Base-by-base conservation (phyloP, 2,888 invertebrate genomes). In the Thecocarcelia acutangulata region DNA sequence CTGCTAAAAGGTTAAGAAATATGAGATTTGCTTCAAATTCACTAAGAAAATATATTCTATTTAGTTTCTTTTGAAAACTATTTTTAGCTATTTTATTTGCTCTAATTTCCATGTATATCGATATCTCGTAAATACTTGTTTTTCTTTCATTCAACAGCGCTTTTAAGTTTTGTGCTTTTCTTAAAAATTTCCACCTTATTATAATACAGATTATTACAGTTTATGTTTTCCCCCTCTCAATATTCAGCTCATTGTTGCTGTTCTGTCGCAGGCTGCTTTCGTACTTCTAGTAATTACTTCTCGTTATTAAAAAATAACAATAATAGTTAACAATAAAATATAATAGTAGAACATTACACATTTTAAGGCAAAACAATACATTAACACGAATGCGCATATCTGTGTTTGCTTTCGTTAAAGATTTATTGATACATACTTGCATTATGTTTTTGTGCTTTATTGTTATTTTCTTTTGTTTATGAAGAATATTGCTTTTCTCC, bases 221-320 rank as follows among this genome's bases (percentile, higher is more conserved):
- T 63, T 9, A 48, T n/a, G 28, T 33, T 17, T 40, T 28, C 3
- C 42, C 42, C n/a, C n/a, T n/a, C 21, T 15, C 17, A 24, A 46
- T 61, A 48, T 8, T 48, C 9, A 15, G 9, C 28, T 44, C 17
- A 37, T 24, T 17, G n/a, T n/a, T 42, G n/a, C 15, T 58, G 12
- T 24, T 54, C 9, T 33, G 54, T 12, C 17, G 42, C 40, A 56
- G 28, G 15, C 37, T 28, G 19, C 2, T 40, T 50, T 58, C 66
- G 33, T 50, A 59, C 42, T 58, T 50, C 19, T 33, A 50, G 48
- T 66, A 75, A 75, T 66, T 66, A 66, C 58, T 64, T 63, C 28
- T 33, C 33, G 21, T 24, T 64, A 58, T 58, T 37, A 40, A 40
- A 37, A 12, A 12, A 44, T 17, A 24, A 15, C 2, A 13, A 28